phyloP scores from a whole-genome alignment of 2,797 vertebrate genomes.

The Remorina albescens region DNA sequence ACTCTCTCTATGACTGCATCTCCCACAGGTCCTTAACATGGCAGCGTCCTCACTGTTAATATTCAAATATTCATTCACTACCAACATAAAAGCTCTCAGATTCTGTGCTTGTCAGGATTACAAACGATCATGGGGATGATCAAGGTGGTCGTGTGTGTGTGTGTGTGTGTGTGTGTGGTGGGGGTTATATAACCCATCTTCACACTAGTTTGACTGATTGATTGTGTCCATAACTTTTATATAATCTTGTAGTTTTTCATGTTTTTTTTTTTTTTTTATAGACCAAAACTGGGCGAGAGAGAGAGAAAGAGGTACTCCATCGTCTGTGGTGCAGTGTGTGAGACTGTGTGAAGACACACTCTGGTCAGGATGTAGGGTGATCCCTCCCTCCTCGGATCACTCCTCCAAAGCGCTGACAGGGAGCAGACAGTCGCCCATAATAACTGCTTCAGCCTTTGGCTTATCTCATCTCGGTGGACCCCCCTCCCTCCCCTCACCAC shows the following conservation, averaged over 20 bases:
- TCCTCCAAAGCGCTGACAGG: conserved; percentile 43
- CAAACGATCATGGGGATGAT: conserved; percentile 8
- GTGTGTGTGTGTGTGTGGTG: too few species aligned
- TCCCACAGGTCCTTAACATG: not conserved
- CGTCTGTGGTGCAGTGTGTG: conserved; percentile 58
- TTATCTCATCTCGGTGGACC: conserved; percentile 60
- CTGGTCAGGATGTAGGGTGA: conserved; percentile 39
- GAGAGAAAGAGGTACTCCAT: conserved; percentile 42
- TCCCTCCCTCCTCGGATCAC: conserved; percentile 39
- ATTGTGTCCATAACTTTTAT: not conserved
- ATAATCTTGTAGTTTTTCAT: not conserved
- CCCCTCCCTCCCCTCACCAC: not conserved
- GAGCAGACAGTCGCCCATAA: conserved; percentile 49
- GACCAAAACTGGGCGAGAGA: not conserved
- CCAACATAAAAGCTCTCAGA: conserved; percentile 16
- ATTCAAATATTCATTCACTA: conserved; percentile 9
- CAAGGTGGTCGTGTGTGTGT: too few species aligned
- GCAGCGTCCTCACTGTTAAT: not conserved
- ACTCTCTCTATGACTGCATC: not conserved
- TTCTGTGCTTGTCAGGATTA: conserved; percentile 11
- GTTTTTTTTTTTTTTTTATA: not conserved
- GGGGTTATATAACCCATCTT: too few species aligned
- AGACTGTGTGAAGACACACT: conserved; percentile 28
- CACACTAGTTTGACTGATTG: not conserved
- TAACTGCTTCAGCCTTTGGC: conserved; percentile 49